Base-by-base conservation (phyloP, 2,797 vertebrate species). In the Margarornis squamiger region DNA sequence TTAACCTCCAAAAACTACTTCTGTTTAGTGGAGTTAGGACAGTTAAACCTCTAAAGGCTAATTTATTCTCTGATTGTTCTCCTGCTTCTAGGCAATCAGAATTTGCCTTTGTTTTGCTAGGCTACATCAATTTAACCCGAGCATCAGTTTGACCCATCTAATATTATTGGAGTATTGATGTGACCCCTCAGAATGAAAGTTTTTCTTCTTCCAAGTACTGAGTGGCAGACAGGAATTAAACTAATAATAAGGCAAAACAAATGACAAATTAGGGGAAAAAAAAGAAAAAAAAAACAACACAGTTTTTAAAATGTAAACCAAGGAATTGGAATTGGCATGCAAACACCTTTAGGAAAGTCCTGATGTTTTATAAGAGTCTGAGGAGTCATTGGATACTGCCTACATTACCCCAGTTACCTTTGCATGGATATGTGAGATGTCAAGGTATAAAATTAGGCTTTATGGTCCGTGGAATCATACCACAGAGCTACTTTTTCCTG, bases 1-100 rank as follows among this genome's bases (percentile, higher is more conserved):
- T 82, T 84, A 93, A 94, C 67, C 90, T 96, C 89, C 77, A 85
- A 73, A 90, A 82, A 66, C 16, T 58, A 20, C 7, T 84, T 75
- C 66, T 92, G 24, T 78, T 91, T 70, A 39, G 43, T 61, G 29
- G 23, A 78, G 63, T 48, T 89, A 76, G 26, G 59, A 68, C 23
- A 76, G 55, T 76, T 63, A 91, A 73, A 73, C 19, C 18, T 79
- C 30, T 55, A 66, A 91, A 85, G 21, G 6, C 21, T 79, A 52
- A 89, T 91, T 79, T 82, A 68, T 70, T 83, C 14, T 73, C 51
- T 38, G 38, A 46, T 57, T 76, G 83, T 79, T 76, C 14, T 90
- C 26, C 30, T 91, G 16, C 20, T 90, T 72, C 49, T 63, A 59
- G 22, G 24, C 26, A 93, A 43, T 86, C 79, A 93, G 27, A 92